Evolutionary conservation across 2,113 vertebrate genomes (phyloP).

Genomic region (Bucco capensis): DNA sequence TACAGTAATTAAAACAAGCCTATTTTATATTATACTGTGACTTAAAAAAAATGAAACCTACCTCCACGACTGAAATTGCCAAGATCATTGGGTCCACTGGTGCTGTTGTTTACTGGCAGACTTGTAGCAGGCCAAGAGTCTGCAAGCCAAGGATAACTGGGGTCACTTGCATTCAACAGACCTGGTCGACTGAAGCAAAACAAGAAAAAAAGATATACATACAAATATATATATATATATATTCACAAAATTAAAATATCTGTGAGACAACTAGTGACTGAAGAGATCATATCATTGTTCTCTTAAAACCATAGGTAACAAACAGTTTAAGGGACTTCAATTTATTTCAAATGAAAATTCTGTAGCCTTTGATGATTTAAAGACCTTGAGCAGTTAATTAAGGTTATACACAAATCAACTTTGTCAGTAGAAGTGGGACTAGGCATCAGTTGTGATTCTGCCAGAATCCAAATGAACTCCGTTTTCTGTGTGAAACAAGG

Average conservation of each 20-base stretch:
- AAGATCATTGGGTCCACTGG: slow-evolving; percentile 89
- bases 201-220: slow-evolving; percentile 6
- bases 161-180: slow-evolving; percentile 88
- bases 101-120: slow-evolving; percentile 92
- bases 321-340: slow-evolving; percentile 37
- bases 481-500: slow-evolving; percentile 45
- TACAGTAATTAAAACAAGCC: not conserved
- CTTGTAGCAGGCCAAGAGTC: slow-evolving; percentile 98
- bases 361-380: slow-evolving; percentile 52
- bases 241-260: not conserved
- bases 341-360: slow-evolving; percentile 62
- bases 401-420: slow-evolving; percentile 54
- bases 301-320: not conserved
- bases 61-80: slow-evolving; percentile 94
- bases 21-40: fast-evolving
- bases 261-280: not conserved
- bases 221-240: not conserved
- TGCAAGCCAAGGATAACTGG: slow-evolving; percentile 95
- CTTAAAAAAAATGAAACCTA: slow-evolving; percentile 54
- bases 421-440: slow-evolving; percentile 35
- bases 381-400: slow-evolving; percentile 55
- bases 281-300: not conserved
- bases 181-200: slow-evolving; percentile 86
- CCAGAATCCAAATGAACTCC: slow-evolving; percentile 72
- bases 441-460: slow-evolving; percentile 24